Percentiles rank a stretch among this genome's conserved stretches.
Conservation (phyloP, 2,888 invertebrate genomes). For the Anaspis maculata region DNA sequence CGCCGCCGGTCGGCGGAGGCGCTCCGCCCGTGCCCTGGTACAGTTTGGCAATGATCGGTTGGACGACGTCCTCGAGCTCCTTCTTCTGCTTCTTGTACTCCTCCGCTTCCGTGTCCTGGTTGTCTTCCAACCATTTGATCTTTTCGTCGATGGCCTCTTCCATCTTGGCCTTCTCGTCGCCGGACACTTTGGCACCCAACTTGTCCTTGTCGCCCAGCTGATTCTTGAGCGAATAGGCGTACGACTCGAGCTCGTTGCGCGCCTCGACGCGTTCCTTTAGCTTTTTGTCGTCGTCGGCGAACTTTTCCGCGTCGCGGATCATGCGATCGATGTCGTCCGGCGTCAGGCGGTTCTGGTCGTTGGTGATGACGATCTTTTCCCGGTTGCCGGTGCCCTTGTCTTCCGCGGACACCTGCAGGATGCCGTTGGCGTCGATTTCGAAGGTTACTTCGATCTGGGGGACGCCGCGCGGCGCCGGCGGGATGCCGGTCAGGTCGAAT, state of each 20-base stretch:
- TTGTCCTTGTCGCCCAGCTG: conserved; percentile 96
- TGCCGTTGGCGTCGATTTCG: conserved; percentile 92
- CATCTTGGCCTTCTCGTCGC: conserved; percentile 89
- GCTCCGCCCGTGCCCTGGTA: conserved; percentile 81
- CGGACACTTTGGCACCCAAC: conserved; percentile 81
- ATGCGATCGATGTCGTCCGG: conserved; percentile 98
- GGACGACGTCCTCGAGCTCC: conserved; percentile 87
- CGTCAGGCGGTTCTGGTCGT: conserved; percentile 90
- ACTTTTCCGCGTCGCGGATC: conserved; percentile 99
- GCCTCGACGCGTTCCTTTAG: conserved; percentile 92
- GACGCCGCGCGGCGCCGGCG: conserved; percentile 87
- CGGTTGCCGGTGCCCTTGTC: conserved; percentile 99
- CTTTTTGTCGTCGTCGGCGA: conserved; percentile 98
- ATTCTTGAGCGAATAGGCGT: conserved; percentile 96
- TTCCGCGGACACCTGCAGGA: conserved; percentile 93
- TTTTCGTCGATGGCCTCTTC: conserved; percentile 93
- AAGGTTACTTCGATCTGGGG: conserved; percentile 94
- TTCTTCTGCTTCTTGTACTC: conserved; percentile 94
- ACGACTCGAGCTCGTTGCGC: conserved; percentile 93
- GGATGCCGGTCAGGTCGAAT: conserved; percentile 95
- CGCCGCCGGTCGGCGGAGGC: conserved; percentile 62
- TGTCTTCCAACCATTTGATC: conserved; percentile 96
- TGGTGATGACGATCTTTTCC: conserved; percentile 98
- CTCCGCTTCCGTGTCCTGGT: conserved; percentile 85
- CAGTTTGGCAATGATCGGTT: conserved; percentile 94